Conservation (phyloP, 1,140 invertebrate genomes). For the Diachasmimorpha longicaudata region DNA sequence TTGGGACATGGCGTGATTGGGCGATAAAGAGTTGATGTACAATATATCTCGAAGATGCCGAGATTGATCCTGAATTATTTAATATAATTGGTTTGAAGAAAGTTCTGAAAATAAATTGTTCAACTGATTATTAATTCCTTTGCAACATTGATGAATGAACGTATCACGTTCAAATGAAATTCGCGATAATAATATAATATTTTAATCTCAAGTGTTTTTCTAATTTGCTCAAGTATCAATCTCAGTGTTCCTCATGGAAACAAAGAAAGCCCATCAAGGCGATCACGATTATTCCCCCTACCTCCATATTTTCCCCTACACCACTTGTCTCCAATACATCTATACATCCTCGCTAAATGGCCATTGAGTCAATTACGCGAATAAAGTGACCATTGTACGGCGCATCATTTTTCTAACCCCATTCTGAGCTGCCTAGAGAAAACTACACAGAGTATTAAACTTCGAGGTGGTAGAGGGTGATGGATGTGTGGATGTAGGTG, state of each 20-base stretch:
- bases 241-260: background rate
- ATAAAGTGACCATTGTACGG: conserved; percentile 58
- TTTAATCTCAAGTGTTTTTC: background rate
- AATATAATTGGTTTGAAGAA: too few relatives aligned
- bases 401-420: conserved; percentile 57
- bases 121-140: too few relatives aligned
- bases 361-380: conserved; percentile 60
- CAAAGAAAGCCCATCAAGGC: background rate
- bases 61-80: too few relatives aligned
- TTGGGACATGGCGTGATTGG: too few relatives aligned
- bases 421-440: conserved; percentile 26
- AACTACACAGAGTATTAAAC: background rate
- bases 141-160: background rate
- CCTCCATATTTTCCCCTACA: background rate
- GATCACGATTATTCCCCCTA: background rate
- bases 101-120: too few relatives aligned
- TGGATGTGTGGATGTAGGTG: background rate
- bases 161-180: conserved; percentile 9
- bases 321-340: conserved; percentile 36
- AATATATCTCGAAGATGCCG: too few relatives aligned
- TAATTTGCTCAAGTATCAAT: conserved; percentile 13
- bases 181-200: conserved; percentile 12
- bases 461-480: background rate
- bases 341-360: conserved; percentile 43
- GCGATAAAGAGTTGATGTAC: too few relatives aligned